Conservation (phyloP, 2,113 vertebrate species). For the Chrysochloris asiatica region DNA sequence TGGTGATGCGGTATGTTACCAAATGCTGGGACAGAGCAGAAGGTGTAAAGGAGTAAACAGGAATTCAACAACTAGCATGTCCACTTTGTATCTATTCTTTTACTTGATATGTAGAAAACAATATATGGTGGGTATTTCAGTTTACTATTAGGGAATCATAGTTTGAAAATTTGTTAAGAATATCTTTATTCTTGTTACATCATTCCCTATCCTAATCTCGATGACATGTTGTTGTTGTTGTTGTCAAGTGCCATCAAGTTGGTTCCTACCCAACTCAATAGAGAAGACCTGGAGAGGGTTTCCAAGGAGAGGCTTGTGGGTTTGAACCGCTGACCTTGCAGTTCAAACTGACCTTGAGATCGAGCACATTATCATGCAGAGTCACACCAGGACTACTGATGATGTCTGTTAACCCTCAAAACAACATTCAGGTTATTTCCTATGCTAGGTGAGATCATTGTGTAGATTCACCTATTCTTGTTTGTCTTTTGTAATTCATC, state of each 20-base stretch:
- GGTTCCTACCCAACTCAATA: too few relatives aligned
- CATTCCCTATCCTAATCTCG: not conserved
- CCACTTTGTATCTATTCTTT: not conserved
- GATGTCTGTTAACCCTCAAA: not conserved
- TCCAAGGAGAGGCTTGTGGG: too few relatives aligned
- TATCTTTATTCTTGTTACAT: not conserved
- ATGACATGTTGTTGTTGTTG: too few relatives aligned
- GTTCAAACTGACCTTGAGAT: too few relatives aligned
- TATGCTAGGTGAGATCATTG: not conserved
- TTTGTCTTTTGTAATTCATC: not conserved
- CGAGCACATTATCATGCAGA: too few relatives aligned
- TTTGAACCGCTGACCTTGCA: too few relatives aligned
- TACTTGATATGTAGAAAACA: not conserved
- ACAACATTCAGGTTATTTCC: not conserved
- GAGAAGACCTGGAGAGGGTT: too few relatives aligned
- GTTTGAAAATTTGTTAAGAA: not conserved
- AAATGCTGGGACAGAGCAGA: not conserved
- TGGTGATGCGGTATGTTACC: not conserved
- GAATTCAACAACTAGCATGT: not conserved
- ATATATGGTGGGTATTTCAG: not conserved
- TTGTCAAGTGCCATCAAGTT: too few relatives aligned
- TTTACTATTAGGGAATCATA: not conserved
- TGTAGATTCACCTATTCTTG: not conserved
- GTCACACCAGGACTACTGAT: too few relatives aligned
- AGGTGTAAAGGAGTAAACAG: not conserved